Base-by-base conservation (phyloP, 2,888 invertebrate genomes). In the Girardia tigrina region DNA sequence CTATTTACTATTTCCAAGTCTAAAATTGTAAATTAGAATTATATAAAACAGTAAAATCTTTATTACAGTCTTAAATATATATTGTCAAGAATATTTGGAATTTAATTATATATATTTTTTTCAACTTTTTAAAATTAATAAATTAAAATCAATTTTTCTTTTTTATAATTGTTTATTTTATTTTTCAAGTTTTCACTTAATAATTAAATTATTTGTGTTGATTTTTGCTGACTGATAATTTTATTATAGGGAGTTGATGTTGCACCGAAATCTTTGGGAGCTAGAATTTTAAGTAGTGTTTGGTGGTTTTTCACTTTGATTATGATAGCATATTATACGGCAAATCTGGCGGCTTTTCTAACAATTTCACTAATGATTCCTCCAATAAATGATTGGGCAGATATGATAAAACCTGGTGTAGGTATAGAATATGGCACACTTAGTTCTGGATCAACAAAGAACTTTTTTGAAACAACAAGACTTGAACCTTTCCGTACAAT, bases 361-460 rank as follows among this genome's bases (percentile, higher is more conserved):
- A 77, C 77, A 26, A 77, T 77, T 70, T 70, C 71, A n/a, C 26
- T 29, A 28, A 26, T 73, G 23, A 28, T 77, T n/a, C 26, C 77
- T 2, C 77, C 77, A 4, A 77, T 77, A 20, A 73, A 77, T n/a
- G 73, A 28, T 4, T 77, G 71, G 72, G 27, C 28, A 14, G 77
- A 77, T 56, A 28, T 77, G 1, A 28, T 77, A 12, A 42, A 42
- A 4, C 23, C 36, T 4, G 27, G 42, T 26, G 29, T 23, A 4
- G 77, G 70, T 14, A 74, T 77, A 26, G 69, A 73, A n/a, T 77
- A 74, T 26, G 77, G 77, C 8, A 29, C 77, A 16, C 16, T 77
- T n/a, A 29, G 42, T 20, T 78, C 84, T 88, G 86, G 92, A 74
- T 90, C 92, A 16, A 92, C 92, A 0, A 89, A 89, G 88, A 90